Evolutionary conservation across 1,140 invertebrate species (phyloP).

Genomic region (Vanessa tameamea): DNA sequence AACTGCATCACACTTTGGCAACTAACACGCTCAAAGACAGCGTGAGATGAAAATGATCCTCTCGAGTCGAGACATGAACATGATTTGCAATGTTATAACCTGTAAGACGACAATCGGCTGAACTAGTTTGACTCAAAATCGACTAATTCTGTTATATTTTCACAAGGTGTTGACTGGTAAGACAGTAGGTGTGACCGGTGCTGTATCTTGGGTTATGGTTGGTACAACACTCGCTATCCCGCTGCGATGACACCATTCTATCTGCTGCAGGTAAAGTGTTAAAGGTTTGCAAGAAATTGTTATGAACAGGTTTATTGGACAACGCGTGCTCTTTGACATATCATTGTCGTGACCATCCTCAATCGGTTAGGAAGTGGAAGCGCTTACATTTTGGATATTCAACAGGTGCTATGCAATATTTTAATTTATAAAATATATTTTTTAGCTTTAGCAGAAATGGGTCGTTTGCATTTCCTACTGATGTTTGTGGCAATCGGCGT

Average conservation of each 20-base stretch:
- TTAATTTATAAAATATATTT: constrained; percentile 7
- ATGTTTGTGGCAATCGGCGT: constrained; percentile 74
- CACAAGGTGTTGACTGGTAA: constrained; percentile 81
- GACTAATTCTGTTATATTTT: constrained; percentile 81
- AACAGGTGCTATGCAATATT: constrained; percentile 9
- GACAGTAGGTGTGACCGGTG: constrained; percentile 78
- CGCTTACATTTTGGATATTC: constrained; percentile 37
- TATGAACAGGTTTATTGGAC: constrained; percentile 68
- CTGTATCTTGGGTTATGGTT: constrained; percentile 73
- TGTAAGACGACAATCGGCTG: constrained; percentile 66
- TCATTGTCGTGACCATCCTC: constrained; percentile 74
- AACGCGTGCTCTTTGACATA: constrained; percentile 64
- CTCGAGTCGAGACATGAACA: constrained; percentile 59
- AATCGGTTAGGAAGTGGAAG: constrained; percentile 78
- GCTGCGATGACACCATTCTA: constrained; percentile 62
- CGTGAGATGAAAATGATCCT: constrained; percentile 68
- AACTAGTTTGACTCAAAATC: constrained; percentile 77
- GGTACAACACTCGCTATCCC: constrained; percentile 68
- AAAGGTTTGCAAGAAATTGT: constrained; percentile 73
- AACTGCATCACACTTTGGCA: constrained; percentile 58
- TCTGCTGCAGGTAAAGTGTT: constrained; percentile 74
- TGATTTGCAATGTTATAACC: constrained; percentile 60
- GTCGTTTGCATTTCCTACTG: constrained; percentile 79
- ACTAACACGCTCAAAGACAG: constrained; percentile 64
- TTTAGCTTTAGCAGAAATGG: constrained; percentile 37